Percentiles rank a stretch among this genome's conserved stretches.
phyloP scores from a whole-genome alignment of 2,113 vertebrate species.

The Dromiciops gliroides region DNA sequence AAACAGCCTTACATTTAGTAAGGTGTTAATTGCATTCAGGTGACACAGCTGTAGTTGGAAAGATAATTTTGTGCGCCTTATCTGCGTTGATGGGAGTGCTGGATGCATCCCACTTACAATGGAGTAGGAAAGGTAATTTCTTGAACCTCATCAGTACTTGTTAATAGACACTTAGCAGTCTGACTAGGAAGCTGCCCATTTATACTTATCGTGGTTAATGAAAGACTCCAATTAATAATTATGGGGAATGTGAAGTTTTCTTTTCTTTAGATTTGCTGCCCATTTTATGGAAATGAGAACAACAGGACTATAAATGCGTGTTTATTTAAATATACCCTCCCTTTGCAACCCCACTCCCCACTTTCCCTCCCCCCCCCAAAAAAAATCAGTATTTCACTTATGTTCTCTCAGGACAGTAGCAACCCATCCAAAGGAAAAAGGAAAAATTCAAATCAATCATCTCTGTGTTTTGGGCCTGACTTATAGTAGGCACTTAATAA shows the following conservation, averaged over 20 bases:
- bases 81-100: constrained; percentile 46
- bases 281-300: constrained; percentile 22
- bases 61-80: constrained; percentile 65
- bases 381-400: constrained; percentile 25
- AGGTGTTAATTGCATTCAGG: constrained; percentile 74
- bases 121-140: constrained; percentile 47
- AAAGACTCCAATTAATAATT: constrained; percentile 66
- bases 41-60: constrained; percentile 61
- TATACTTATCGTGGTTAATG: constrained; percentile 50
- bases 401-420: constrained; percentile 11
- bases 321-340: constrained; percentile 50
- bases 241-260: constrained; percentile 57
- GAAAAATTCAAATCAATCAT: constrained; percentile 25
- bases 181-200: constrained; percentile 29
- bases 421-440: constrained; percentile 17
- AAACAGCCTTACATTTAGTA: constrained; percentile 69
- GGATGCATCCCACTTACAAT: constrained; percentile 48
- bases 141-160: constrained; percentile 36
- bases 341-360: neutral
- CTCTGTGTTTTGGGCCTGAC: neutral
- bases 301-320: constrained; percentile 45
- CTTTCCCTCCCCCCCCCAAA: neutral
- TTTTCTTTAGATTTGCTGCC: constrained; percentile 54
- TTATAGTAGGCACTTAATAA: neutral
- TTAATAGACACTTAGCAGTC: constrained; percentile 56